These are phyloP conservation scores for Archaeoteleia sp. DNA, from an alignment of 2,888 invertebrate genomes.

Conservation along the genomic window DNA sequence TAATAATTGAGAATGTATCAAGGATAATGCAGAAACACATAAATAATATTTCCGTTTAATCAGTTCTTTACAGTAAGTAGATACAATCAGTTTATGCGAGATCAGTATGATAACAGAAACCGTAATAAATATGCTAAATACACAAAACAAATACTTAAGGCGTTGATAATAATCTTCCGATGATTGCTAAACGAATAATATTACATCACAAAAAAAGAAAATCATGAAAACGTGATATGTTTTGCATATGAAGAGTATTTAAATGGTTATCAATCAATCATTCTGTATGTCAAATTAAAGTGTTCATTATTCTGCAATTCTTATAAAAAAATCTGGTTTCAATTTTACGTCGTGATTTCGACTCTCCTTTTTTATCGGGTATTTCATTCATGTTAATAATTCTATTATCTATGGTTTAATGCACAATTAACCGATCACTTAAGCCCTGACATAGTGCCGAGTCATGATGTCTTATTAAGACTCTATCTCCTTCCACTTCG, in stretches of 20 bases:
- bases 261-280: constrained; percentile 42
- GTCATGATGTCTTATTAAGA: constrained; percentile 75
- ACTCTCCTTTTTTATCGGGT: constrained; percentile 8
- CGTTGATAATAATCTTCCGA: constrained; percentile 20
- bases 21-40: constrained; percentile 50
- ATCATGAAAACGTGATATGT: constrained; percentile 16
- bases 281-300: constrained; percentile 20
- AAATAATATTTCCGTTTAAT: constrained; percentile 42
- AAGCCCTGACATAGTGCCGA: constrained; percentile 72
- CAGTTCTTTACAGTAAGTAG: constrained; percentile 37
- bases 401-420: constrained; percentile 74
- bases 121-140: constrained; percentile 36
- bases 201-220: constrained; percentile 8
- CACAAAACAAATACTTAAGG: constrained; percentile 34
- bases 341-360: constrained; percentile 31
- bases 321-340: constrained; percentile 25
- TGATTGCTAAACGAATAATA: constrained; percentile 19
- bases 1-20: constrained; percentile 42
- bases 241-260: constrained; percentile 35
- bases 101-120: constrained; percentile 25
- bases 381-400: constrained; percentile 62
- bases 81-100: constrained; percentile 45
- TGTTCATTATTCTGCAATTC: constrained; percentile 37
- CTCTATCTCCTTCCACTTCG: constrained; percentile 52
- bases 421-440: constrained; percentile 75